Percentiles rank a stretch among this genome's conserved stretches.
These are phyloP conservation scores for Pterobdella sp. DNA, from an alignment of 2,888 invertebrate species.

Conservation along the genomic window DNA sequence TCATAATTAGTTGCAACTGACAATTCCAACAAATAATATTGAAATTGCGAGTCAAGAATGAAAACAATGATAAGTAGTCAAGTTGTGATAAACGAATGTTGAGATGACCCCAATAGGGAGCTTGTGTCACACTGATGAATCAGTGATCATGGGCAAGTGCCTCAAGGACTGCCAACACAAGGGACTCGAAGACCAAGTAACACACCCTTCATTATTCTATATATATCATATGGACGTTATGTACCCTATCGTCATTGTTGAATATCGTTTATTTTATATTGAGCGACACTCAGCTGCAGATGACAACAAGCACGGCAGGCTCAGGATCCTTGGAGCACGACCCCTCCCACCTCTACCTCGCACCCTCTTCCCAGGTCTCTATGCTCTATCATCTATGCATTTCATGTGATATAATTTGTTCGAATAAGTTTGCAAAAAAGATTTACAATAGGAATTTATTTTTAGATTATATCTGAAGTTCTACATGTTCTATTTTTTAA, in stretches of 20 bases:
- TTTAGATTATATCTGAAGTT: too few relatives aligned
- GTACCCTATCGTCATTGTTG: not conserved
- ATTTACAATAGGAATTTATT: too few relatives aligned
- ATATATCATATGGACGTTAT: not conserved
- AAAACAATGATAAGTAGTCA: too few relatives aligned
- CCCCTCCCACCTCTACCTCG: constrained; percentile 74
- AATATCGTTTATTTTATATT: not conserved
- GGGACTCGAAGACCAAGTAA: constrained; percentile 91
- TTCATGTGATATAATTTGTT: not conserved
- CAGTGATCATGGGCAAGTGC: constrained; percentile 86
- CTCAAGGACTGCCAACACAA: constrained; percentile 91
- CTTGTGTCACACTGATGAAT: constrained; percentile 80
- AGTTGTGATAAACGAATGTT: too few relatives aligned
- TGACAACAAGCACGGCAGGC: constrained; percentile 87
- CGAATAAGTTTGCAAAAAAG: not conserved
- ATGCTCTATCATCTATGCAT: constrained; percentile 39
- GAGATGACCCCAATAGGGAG: too few relatives aligned
- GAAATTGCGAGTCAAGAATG: too few relatives aligned
- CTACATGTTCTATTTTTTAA: too few relatives aligned
- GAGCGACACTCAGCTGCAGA: constrained; percentile 63
- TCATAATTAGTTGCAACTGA: too few relatives aligned
- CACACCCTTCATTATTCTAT: not conserved
- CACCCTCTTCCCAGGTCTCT: constrained; percentile 41
- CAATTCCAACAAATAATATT: too few relatives aligned
- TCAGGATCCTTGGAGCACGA: constrained; percentile 95